A percentile compares a stretch with the other conserved stretches of the same genome.
Evolutionary conservation across 2,113 vertebrate genomes (phyloP).

Genomic region (Delphinapterus leucas): DNA sequence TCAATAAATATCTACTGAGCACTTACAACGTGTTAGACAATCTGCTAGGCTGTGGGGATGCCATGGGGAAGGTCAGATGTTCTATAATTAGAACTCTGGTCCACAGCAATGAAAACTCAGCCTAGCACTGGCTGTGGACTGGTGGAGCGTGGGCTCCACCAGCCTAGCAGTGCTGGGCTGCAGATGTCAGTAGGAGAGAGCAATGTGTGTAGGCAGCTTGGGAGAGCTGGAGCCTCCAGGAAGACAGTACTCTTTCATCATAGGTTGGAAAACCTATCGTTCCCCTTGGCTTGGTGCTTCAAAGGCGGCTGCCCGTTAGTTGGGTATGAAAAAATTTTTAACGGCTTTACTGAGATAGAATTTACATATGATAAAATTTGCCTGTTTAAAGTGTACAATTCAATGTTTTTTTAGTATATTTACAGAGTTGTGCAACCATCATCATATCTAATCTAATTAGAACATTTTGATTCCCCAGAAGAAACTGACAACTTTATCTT

Average conservation of each 20-base stretch:
- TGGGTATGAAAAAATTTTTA: background rate
- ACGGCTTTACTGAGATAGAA: background rate
- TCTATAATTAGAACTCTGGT: background rate
- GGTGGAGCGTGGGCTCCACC: rapidly evolving
- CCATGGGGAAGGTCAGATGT: background rate
- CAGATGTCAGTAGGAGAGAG: background rate
- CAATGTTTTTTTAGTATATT: background rate
- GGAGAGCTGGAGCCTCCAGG: too few relatives aligned
- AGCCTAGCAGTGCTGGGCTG: too few relatives aligned
- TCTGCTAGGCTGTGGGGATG: background rate
- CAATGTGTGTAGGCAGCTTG: background rate
- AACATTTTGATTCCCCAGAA: background rate
- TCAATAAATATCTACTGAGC: background rate
- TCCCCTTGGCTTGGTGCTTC: background rate
- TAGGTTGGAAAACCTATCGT: background rate
- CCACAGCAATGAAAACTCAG: background rate
- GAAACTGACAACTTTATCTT: background rate
- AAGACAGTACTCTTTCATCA: background rate
- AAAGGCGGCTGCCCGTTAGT: background rate
- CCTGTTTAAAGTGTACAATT: background rate
- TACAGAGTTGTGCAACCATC: background rate
- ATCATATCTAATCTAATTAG: background rate
- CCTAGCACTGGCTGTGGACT: background rate
- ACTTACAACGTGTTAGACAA: background rate
- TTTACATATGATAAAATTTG: background rate